Conservation (phyloP, 2,113 vertebrate species). For the Trachemys scripta region DNA sequence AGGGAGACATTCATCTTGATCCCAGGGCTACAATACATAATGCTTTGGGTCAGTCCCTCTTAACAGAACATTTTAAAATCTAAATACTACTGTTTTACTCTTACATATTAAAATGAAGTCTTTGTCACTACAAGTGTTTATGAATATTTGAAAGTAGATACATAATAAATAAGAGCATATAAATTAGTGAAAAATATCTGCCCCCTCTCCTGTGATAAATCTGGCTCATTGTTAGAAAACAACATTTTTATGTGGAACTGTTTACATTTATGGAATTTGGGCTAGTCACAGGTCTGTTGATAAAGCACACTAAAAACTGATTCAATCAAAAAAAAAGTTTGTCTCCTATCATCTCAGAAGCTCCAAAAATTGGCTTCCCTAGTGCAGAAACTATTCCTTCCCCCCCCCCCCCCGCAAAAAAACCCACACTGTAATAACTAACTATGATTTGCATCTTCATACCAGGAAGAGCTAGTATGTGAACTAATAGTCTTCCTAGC, state of each 20-base stretch:
- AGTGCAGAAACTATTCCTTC: not conserved
- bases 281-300: not conserved
- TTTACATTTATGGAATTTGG: not conserved
- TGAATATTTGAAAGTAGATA: not conserved
- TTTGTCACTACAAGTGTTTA: not conserved
- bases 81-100: not conserved
- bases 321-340: not conserved
- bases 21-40: not conserved
- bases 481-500: conserved; percentile 18
- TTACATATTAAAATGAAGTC: not conserved
- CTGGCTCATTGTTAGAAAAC: not conserved
- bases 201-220: not conserved
- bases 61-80: not conserved
- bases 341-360: not conserved
- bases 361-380: not conserved
- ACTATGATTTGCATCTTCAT: not conserved
- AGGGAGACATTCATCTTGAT: not conserved
- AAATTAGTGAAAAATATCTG: not conserved
- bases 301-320: not conserved
- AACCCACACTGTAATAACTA: not conserved
- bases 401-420: not conserved
- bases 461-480: conserved; percentile 18
- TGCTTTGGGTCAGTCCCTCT: not conserved
- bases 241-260: not conserved
- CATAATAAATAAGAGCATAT: not conserved